These are phyloP conservation scores for Anastatus disparis DNA, from an alignment of 1,140 invertebrate genomes.

Conservation along the genomic window DNA sequence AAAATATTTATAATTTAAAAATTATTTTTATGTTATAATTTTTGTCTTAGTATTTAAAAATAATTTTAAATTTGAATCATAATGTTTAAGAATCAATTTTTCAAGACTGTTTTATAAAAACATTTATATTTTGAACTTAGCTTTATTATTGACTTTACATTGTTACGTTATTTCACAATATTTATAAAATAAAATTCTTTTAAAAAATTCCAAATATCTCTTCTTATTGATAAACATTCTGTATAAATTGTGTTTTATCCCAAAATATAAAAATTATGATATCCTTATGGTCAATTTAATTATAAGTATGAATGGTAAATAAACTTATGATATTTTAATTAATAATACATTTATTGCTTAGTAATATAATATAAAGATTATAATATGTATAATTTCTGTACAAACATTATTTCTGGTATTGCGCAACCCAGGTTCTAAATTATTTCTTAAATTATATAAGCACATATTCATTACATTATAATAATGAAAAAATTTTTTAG, in stretches of 20 bases:
- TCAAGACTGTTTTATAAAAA: conserved; percentile 27
- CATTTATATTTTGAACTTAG: conserved; percentile 16
- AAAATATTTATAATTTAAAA: conserved; percentile 68
- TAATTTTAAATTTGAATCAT: neutral
- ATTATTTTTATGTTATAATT: neutral
- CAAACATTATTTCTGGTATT: conserved; percentile 47
- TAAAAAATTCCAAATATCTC: neutral
- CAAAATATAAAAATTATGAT: neutral
- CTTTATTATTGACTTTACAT: conserved; percentile 21
- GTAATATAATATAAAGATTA: conserved; percentile 13
- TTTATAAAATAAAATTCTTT: conserved; percentile 24
- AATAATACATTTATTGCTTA: conserved; percentile 31
- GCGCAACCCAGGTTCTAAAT: neutral
- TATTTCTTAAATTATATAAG: conserved; percentile 23
- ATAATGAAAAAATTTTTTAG: conserved; percentile 10
- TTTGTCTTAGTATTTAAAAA: neutral
- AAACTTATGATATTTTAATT: conserved; percentile 40
- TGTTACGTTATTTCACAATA: conserved; percentile 13
- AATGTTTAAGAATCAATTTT: conserved; percentile 7
- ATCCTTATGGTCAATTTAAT: neutral
- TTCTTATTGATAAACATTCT: neutral
- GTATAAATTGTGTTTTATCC: neutral
- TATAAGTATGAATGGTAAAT: neutral
- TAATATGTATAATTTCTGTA: conserved; percentile 58
- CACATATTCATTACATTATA: neutral